These are phyloP conservation scores for Caenorhabditis doughertyi DNA, from an alignment of 2,888 invertebrate species.

Conservation along the genomic window DNA sequence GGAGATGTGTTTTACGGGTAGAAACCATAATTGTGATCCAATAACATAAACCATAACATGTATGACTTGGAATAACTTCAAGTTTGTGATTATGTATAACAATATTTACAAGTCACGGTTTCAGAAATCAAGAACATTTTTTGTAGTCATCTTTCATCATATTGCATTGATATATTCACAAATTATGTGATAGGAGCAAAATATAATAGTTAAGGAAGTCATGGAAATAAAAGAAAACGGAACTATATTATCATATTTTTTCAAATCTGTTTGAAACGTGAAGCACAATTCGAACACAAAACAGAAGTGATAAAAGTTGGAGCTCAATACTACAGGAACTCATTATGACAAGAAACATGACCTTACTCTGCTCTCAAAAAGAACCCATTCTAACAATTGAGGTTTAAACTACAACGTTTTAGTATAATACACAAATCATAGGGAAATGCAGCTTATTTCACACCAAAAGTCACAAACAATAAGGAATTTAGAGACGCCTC, in stretches of 20 bases:
- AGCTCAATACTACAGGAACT: too few relatives aligned
- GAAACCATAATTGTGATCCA: not conserved
- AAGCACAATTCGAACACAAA: not conserved
- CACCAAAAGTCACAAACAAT: conserved; percentile 22
- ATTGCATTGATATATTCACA: not conserved
- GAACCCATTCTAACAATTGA: too few relatives aligned
- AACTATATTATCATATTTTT: not conserved
- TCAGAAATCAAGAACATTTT: not conserved
- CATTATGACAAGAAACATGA: too few relatives aligned
- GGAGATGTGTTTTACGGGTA: too few relatives aligned
- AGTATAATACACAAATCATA: conserved; percentile 26
- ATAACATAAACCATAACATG: not conserved
- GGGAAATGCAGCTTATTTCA: conserved; percentile 1
- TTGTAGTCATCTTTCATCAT: conserved; percentile 20
- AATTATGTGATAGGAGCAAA: conserved; percentile 4
- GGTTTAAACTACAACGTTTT: not conserved
- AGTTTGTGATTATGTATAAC: not conserved
- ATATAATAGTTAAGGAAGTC: conserved; percentile 34
- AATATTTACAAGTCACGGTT: not conserved
- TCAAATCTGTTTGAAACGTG: not conserved
- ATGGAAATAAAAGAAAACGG: conserved; percentile 7
- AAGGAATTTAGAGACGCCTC: conserved; percentile 16
- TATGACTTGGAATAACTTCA: not conserved
- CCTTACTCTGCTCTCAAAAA: too few relatives aligned
- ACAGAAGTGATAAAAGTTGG: too few relatives aligned